Base-by-base conservation (phyloP, 1,140 invertebrate species). In the Pachypeltis micranthus region DNA sequence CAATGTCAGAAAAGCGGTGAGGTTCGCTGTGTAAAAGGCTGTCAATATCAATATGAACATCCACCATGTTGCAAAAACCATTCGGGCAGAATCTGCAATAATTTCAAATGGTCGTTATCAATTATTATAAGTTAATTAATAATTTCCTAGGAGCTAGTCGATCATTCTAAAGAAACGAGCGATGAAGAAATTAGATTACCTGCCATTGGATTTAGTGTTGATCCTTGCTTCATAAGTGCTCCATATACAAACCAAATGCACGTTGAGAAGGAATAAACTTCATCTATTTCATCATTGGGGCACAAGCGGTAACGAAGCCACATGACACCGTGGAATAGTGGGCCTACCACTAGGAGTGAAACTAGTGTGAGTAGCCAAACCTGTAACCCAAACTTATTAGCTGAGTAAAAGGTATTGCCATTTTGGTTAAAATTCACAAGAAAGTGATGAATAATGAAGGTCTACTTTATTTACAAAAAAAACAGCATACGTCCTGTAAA, bases 41-140 rank as follows among this genome's bases (percentile, higher is more conserved):
- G 89, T 92, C 19, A 93, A 72, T 60, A 93, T 83, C 39, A 89
- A 87, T 59, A 91, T 88, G 72, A 91, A 92, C 55, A 93, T 81
- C 90, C 90, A 93, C 91, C 91, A 93, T 0, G 88, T 90, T 21
- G 89, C 88, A 72, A 93, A 92, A 2, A 92, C 75, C 26, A 93
- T 75, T 39, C 90, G 76, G 1, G 87, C 85, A 12, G 88, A 86
- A 75, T 91, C 90, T 77, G 73, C 62, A 71, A 39, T 61, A 59
- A 68, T 66, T 65, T n/a, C n/a, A n/a, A n/a, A n/a, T n/a, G n/a
- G n/a, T n/a, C n/a, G n/a, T n/a, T n/a, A n/a, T n/a, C n/a, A n/a
- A n/a, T n/a, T n/a, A n/a, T n/a, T n/a, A n/a, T n/a, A n/a, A n/a
- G n/a, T n/a, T n/a, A n/a, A n/a, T n/a, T n/a, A n/a, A n/a, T n/a